A percentile compares a stretch with the other conserved stretches of the same genome.
Conservation (phyloP, 2,113 vertebrate genomes). For the Vimba vimba region DNA sequence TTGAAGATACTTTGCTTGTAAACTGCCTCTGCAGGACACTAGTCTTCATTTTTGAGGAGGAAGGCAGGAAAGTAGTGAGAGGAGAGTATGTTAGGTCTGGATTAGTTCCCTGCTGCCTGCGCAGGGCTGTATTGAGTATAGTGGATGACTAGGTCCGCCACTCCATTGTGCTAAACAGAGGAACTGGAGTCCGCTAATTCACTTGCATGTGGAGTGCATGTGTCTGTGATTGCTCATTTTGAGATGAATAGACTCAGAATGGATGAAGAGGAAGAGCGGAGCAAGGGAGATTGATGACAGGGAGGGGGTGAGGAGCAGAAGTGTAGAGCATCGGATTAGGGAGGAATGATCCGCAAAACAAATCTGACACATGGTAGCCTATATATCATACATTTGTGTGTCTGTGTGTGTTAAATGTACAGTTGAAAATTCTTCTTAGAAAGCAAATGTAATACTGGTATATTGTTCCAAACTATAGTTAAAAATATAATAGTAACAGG, state of each 20-base stretch:
- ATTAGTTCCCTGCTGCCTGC: slow-evolving; percentile 37
- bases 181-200: slow-evolving; percentile 41
- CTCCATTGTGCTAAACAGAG: slow-evolving; percentile 44
- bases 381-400: slow-evolving; percentile 7
- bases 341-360: slow-evolving; percentile 37
- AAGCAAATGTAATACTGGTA: not conserved
- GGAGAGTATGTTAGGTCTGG: slow-evolving; percentile 36
- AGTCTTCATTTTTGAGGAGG: slow-evolving; percentile 18
- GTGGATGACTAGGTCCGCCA: slow-evolving; percentile 33
- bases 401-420: slow-evolving; percentile 26
- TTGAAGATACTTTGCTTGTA: slow-evolving; percentile 46
- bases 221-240: slow-evolving; percentile 59
- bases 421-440: not conserved
- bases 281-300: slow-evolving; percentile 36
- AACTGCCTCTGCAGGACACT: slow-evolving; percentile 44
- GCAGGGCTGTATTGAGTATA: not conserved
- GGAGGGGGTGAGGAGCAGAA: slow-evolving; percentile 34
- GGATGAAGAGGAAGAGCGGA: slow-evolving; percentile 38
- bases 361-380: slow-evolving; percentile 24
- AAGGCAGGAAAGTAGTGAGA: slow-evolving; percentile 34
- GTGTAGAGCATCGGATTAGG: slow-evolving; percentile 8
- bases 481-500: too few relatives aligned
- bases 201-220: slow-evolving; percentile 54
- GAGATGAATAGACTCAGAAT: slow-evolving; percentile 59
- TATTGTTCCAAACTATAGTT: not conserved